Percentiles rank a stretch among this genome's conserved stretches.
These are phyloP conservation scores for Thalassoma bifasciatum DNA, from an alignment of 2,113 vertebrate genomes.

Conservation along the genomic window DNA sequence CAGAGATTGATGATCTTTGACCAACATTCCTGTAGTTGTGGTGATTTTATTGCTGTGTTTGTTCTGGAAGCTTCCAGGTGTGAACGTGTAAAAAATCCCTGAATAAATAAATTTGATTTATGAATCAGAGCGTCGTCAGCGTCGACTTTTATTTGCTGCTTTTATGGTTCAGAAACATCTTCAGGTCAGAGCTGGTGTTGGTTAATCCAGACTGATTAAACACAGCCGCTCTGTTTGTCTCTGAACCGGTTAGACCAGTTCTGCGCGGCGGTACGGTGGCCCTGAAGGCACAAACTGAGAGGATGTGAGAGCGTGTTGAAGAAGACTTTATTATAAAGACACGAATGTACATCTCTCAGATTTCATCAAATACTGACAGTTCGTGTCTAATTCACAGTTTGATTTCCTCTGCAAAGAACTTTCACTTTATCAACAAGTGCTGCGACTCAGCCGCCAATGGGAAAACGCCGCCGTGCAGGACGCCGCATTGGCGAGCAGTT, in stretches of 20 bases:
- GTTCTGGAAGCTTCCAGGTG: background rate
- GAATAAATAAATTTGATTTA: background rate
- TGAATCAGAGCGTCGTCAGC: background rate
- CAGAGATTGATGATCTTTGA: too few species aligned
- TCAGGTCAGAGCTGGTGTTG: background rate
- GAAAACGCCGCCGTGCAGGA: conserved; percentile 56
- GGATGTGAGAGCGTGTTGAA: conserved; percentile 38
- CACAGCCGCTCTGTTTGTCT: background rate
- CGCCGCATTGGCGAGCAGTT: conserved; percentile 29
- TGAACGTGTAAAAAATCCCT: background rate
- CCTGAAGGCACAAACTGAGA: too few species aligned
- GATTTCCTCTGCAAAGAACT: conserved; percentile 56
- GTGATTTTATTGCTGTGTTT: background rate
- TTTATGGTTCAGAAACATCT: background rate
- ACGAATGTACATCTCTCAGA: conserved; percentile 75
- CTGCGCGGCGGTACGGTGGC: background rate
- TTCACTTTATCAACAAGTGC: conserved; percentile 80
- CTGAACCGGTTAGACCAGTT: conserved; percentile 17
- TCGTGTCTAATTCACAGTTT: conserved; percentile 76
- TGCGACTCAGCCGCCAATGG: conserved; percentile 68
- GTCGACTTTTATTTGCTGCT: background rate
- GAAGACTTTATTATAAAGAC: conserved; percentile 83
- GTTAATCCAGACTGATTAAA: background rate
- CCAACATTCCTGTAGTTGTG: too few species aligned
- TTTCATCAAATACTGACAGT: conserved; percentile 60